A percentile compares a stretch with the other conserved stretches of the same genome.
These are phyloP conservation scores for Bombylius discolor DNA, from an alignment of 2,888 invertebrate species.

Conservation along the genomic window DNA sequence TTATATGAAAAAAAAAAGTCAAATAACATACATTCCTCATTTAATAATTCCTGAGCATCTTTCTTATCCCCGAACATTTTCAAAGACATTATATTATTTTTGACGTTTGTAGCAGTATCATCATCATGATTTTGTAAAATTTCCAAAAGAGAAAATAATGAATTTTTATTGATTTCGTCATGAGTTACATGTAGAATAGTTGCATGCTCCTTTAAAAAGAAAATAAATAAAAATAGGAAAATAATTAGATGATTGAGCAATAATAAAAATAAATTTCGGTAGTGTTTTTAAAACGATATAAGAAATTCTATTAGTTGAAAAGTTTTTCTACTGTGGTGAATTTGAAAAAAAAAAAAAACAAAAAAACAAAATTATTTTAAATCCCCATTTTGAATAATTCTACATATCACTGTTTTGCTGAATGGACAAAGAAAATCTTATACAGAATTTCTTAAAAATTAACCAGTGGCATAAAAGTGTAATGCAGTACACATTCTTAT, in stretches of 20 bases:
- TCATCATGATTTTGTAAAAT: conserved; percentile 16
- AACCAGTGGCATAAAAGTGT: no score
- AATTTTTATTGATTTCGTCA: conserved; percentile 30
- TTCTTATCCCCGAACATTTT: conserved; percentile 29
- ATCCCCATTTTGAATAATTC: no score
- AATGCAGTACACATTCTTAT: no score
- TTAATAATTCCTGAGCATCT: conserved; percentile 30
- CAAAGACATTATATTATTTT: conserved; percentile 21
- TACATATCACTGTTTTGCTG: no score
- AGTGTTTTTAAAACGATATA: no score
- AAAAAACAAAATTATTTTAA: no score
- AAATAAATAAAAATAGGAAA: neutral
- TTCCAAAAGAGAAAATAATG: conserved; percentile 23
- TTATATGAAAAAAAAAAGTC: neutral
- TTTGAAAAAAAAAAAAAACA: no score
- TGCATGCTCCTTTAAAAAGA: conserved; percentile 23
- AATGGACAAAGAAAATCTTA: no score
- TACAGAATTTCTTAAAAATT: no score
- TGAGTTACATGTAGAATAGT: conserved; percentile 27
- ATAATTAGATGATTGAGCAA: neutral
- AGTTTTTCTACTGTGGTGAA: neutral
- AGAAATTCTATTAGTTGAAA: no score
- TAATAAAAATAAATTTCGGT: no score
- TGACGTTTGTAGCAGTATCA: conserved; percentile 14
- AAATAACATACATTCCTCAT: conserved; percentile 31